phyloP scores from a whole-genome alignment of 2,113 vertebrate species.

The Microcebus griseorufus region DNA sequence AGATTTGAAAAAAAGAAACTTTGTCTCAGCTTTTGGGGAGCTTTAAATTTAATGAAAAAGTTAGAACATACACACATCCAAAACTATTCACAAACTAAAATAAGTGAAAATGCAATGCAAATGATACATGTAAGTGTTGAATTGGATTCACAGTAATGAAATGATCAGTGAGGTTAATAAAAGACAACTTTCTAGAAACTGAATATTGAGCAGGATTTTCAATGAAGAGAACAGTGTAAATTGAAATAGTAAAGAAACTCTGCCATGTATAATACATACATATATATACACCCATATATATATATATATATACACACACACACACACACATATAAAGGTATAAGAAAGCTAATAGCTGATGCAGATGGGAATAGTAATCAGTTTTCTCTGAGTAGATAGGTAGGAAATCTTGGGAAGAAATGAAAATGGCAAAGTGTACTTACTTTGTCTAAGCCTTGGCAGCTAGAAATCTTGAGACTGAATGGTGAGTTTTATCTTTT shows the following conservation, averaged over 20 bases:
- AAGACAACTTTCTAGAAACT: constrained; percentile 41
- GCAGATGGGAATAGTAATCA: not conserved
- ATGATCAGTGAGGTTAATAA: constrained; percentile 58
- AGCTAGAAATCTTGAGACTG: not conserved
- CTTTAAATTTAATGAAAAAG: constrained; percentile 53
- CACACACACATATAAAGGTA: not conserved
- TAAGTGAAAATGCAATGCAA: constrained; percentile 53
- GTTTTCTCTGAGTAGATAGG: not conserved
- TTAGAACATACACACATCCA: not conserved
- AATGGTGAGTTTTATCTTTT: not conserved
- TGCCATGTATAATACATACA: not conserved
- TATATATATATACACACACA: too few species aligned
- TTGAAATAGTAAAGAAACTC: constrained; percentile 27
- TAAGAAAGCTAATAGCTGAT: not conserved
- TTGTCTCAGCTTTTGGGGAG: not conserved
- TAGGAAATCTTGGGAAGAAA: not conserved
- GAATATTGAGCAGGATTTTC: constrained; percentile 13
- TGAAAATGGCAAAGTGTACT: not conserved
- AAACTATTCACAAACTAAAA: constrained; percentile 57
- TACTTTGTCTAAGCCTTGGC: not conserved
- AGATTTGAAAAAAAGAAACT: not conserved
- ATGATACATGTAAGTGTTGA: constrained; percentile 2
- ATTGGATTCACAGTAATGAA: constrained; percentile 41
- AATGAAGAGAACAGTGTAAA: constrained; percentile 22
- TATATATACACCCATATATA: too few species aligned